Evolutionary conservation across 2,113 vertebrate species (phyloP), one percentile per base, ranked within the genome.

Genomic region (Phalacrocorax brasilianus): DNA sequence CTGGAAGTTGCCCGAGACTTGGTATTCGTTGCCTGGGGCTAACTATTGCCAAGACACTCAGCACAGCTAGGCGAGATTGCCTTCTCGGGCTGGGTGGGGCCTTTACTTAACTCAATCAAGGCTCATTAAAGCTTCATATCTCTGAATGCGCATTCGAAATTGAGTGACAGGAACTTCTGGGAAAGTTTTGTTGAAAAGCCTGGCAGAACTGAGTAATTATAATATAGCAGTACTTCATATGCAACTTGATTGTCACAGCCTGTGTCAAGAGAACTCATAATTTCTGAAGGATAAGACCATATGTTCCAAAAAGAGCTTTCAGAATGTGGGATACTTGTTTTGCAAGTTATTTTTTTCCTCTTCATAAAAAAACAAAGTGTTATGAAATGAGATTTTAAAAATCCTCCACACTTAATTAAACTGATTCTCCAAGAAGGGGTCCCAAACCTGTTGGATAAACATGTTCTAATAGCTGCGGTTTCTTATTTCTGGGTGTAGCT

Each of bases 101-200:
- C 66, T 81, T 92, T 61, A 33, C 70, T 96, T 94, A 93, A 82
- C 84, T 85, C 22, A 4, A 96, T 93, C 91, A 95, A 96, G 84
- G 70, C 94, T 97, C 94, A 85, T 97, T 95, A 97, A 95, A 93
- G 89, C 91, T 97, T 96, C 95, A 96, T 79, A 95, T 93, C 87
- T 95, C 94, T 94, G 91, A 94, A 97, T 94, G 93, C 77, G 72
- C 85, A 85, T 96, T 96, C 28, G 19, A 68, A 96, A 89, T 50
- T 96, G 96, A 97, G 81, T 97, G 96, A 97, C 94, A 95, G 94
- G 81, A 96, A 93, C 96, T 97, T 96, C 94, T 97, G 95, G 95
- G 93, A 89, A 97, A 97, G 95, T 97, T 96, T 94, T 89, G 53
- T 93, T 95, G 94, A 96, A 89, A 97, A 96, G 85, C 81, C 84